phyloP scores from a whole-genome alignment of 2,888 invertebrate species.

The Eupithecia subfuscata region DNA sequence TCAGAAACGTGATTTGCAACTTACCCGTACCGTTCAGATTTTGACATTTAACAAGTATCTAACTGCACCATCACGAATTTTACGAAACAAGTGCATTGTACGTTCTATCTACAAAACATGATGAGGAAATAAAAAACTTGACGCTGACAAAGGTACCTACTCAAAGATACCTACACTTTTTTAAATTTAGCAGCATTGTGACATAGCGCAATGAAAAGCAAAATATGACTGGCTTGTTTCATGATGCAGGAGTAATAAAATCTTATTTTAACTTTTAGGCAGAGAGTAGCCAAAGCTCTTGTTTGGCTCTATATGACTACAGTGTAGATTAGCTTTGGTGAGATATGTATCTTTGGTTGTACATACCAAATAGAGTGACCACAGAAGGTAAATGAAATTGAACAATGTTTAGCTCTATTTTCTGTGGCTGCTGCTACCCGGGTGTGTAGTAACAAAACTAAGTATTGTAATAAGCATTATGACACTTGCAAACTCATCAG shows the following conservation, averaged over 20 bases:
- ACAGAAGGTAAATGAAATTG: too few species aligned
- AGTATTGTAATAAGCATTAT: neutral
- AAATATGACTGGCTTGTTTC: neutral
- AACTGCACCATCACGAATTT: conserved; percentile 27
- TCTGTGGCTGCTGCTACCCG: too few species aligned
- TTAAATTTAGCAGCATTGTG: neutral
- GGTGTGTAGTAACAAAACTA: neutral
- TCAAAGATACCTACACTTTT: neutral
- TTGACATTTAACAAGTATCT: conserved; percentile 40
- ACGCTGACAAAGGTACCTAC: neutral
- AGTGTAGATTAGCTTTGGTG: too few species aligned
- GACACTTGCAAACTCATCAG: neutral
- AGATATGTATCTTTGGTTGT: too few species aligned
- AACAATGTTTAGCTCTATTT: too few species aligned
- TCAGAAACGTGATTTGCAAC: conserved; percentile 44
- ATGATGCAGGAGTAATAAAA: too few species aligned
- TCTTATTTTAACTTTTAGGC: too few species aligned
- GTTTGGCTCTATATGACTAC: too few species aligned
- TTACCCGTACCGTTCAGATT: conserved; percentile 37
- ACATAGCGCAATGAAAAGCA: neutral
- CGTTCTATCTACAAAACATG: neutral
- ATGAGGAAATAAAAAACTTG: neutral
- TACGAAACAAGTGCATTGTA: conserved; percentile 16
- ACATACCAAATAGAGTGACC: too few species aligned
- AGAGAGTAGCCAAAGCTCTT: too few species aligned